Evolutionary conservation across 2,888 invertebrate species (phyloP).

Genomic region (Philonicus albiceps): DNA sequence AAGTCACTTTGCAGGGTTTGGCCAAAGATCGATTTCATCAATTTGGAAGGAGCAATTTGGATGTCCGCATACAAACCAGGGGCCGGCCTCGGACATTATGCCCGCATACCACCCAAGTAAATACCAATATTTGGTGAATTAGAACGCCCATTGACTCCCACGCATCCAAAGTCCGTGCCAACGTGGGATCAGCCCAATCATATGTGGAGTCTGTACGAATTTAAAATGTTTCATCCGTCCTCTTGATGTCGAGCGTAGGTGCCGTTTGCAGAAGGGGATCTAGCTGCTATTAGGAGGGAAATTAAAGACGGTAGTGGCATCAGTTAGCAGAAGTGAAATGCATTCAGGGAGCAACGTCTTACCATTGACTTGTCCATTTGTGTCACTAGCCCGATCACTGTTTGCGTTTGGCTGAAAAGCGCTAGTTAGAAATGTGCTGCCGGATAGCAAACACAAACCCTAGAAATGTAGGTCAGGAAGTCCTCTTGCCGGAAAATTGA

Average conservation of each 20-base stretch:
- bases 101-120: background rate
- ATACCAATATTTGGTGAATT: background rate
- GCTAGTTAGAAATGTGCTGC: background rate
- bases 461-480: background rate
- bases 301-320: background rate
- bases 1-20: background rate
- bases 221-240: background rate
- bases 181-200: background rate
- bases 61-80: background rate
- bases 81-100: background rate
- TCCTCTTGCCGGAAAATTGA: background rate
- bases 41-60: background rate
- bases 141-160: background rate
- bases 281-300: background rate
- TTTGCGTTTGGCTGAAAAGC: background rate
- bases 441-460: background rate
- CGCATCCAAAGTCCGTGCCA: background rate
- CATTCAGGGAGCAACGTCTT: background rate
- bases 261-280: background rate
- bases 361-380: background rate
- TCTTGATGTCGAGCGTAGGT: background rate
- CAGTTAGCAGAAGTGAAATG: background rate
- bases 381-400: background rate
- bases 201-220: background rate
- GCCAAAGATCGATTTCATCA: background rate